phyloP scores from a whole-genome alignment of 2,797 vertebrate species.

The Balearica regulorum region DNA sequence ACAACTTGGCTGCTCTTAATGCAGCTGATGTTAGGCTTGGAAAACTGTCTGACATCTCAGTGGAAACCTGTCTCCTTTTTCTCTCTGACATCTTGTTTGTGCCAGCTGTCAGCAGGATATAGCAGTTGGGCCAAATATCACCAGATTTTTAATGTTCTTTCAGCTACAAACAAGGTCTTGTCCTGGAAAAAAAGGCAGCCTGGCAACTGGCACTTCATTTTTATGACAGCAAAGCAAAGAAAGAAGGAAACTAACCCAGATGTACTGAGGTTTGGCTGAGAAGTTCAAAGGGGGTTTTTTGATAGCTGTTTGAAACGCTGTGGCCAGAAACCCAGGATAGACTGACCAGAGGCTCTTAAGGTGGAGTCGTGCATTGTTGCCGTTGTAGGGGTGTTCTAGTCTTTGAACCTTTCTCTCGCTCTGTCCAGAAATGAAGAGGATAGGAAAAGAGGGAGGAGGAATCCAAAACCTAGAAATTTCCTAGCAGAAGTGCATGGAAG shows the following conservation, averaged over 20 bases:
- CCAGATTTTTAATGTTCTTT: constrained; percentile 48
- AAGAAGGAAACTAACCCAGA: background rate
- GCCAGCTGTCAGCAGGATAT: constrained; percentile 6
- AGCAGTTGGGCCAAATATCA: background rate
- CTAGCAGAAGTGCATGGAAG: background rate
- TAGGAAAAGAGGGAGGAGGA: background rate
- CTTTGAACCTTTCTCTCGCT: background rate
- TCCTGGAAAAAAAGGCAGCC: background rate
- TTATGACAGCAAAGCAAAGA: background rate
- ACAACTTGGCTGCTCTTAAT: background rate
- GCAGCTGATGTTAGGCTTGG: background rate
- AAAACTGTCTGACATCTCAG: background rate
- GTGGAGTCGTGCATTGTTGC: background rate
- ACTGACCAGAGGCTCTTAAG: background rate
- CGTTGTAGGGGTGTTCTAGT: background rate
- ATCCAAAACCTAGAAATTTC: background rate
- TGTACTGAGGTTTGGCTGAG: background rate
- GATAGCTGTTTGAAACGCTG: background rate
- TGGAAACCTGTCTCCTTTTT: constrained; percentile 2
- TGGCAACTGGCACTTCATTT: background rate
- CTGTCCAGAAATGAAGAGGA: background rate
- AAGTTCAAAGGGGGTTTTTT: background rate
- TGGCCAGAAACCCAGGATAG: background rate
- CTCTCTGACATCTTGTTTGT: constrained; percentile 21
- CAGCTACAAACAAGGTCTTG: constrained; percentile 29